phyloP scores from a whole-genome alignment of 2,888 invertebrate genomes.

The Dioctria linearis region DNA sequence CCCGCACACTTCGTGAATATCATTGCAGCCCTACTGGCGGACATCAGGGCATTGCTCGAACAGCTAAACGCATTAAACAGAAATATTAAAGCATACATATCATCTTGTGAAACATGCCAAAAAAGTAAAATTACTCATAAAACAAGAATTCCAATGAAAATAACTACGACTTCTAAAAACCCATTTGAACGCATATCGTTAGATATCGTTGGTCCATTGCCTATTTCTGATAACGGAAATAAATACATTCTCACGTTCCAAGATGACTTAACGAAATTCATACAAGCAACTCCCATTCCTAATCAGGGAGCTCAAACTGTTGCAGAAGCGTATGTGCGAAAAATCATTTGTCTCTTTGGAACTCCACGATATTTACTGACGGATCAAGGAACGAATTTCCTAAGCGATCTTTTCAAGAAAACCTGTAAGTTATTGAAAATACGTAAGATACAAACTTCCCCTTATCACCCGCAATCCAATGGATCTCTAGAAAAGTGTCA shows the following conservation, averaged over 20 bases:
- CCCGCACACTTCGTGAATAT: background rate
- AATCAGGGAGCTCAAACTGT: conserved; percentile 64
- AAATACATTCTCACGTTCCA: conserved; percentile 62
- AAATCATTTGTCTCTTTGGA: background rate
- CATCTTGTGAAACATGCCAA: conserved; percentile 30
- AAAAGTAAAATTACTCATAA: conserved; percentile 27
- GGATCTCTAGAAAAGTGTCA: too few relatives aligned
- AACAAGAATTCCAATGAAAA: conserved; percentile 47
- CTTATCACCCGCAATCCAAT: too few relatives aligned
- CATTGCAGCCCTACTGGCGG: conserved; percentile 18
- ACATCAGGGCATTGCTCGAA: background rate
- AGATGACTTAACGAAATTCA: conserved; percentile 62
- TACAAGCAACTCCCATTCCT: conserved; percentile 60
- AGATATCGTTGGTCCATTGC: conserved; percentile 63
- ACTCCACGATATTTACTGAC: background rate
- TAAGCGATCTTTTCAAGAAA: too few relatives aligned
- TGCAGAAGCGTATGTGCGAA: conserved; percentile 57
- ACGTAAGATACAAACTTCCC: too few relatives aligned
- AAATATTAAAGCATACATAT: conserved; percentile 32
- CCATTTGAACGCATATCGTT: conserved; percentile 47
- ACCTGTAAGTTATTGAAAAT: too few relatives aligned
- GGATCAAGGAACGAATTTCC: too few relatives aligned
- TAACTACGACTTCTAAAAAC: conserved; percentile 32
- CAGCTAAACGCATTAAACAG: background rate
- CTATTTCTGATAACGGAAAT: conserved; percentile 59